phyloP scores from a whole-genome alignment of 2,797 vertebrate species.

The Acrocephalus scirpaceus region DNA sequence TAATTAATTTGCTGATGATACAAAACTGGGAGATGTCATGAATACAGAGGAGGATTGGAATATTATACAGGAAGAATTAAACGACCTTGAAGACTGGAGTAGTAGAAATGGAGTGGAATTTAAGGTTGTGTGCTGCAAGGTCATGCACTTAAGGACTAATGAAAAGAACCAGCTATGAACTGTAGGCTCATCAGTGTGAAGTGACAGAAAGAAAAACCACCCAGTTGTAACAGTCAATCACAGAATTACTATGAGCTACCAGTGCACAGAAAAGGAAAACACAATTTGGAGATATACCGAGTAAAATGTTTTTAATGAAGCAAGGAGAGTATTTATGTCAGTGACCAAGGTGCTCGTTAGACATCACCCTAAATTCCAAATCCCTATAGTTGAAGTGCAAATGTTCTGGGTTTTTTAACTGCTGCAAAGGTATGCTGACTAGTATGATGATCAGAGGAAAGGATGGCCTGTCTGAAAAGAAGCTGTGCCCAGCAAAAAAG shows the following conservation, averaged over 20 bases:
- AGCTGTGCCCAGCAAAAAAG: not conserved
- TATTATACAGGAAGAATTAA: constrained; percentile 52
- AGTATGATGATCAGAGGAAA: not conserved
- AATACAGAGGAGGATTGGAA: constrained; percentile 69
- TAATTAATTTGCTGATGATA: constrained; percentile 72
- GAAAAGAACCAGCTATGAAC: constrained; percentile 42
- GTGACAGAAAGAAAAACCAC: constrained; percentile 32
- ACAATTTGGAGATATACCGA: not conserved
- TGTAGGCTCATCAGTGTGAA: constrained; percentile 32
- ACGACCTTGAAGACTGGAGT: constrained; percentile 57
- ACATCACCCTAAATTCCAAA: not conserved
- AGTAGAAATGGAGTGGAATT: constrained; percentile 47
- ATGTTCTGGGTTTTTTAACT: not conserved
- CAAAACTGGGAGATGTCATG: constrained; percentile 61
- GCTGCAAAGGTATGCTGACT: not conserved
- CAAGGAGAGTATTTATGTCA: not conserved
- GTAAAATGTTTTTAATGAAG: not conserved
- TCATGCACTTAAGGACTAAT: constrained; percentile 48
- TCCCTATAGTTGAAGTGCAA: not conserved
- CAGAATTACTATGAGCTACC: constrained; percentile 1
- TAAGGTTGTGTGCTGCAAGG: constrained; percentile 36
- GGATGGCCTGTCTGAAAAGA: not conserved
- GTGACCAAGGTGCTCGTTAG: not conserved
- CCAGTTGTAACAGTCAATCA: constrained; percentile 5
- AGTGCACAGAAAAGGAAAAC: not conserved